Evolutionary conservation across 2,113 vertebrate genomes (phyloP), one percentile per base, ranked within the genome.

Genomic region (Camelus bactrianus): DNA sequence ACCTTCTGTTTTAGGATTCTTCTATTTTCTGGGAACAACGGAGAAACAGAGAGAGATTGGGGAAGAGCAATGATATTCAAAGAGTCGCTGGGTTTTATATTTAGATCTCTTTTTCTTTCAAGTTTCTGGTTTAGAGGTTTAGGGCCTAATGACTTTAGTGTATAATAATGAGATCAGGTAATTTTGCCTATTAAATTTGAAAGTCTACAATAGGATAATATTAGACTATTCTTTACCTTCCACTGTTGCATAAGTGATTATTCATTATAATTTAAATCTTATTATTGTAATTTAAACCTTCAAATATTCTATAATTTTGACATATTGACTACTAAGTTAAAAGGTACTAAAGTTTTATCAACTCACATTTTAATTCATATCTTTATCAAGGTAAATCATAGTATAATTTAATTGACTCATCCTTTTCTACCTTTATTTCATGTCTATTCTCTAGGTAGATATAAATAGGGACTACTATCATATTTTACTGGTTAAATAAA

Each of bases 191-290:
- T 70, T 91, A 35, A 79, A 80, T 91, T 69, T 75, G 75, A 96
- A 96, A 91, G 38, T 38, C 28, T 83, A 12, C 67, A 81, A 79
- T 65, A 93, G 32, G 62, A 65, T 81, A 95, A 75, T 86, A 92
- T 73, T 77, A 93, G 56, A 54, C n/a, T 79, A 5, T 76, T 95
- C 46, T 95, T 81, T 92, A 89, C 67, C 48, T 46, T 95, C 20
- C 17, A 91, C 8, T 54, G 17, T 95, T 96, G 22, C 32, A 54
- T 81, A 95, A 56, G 50, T 58, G 13, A 93, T 81, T 91, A 87
- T 75, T 95, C 82, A 89, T 87, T 87, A 73, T 67, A 82, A 92
- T 60, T 94, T 86, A 65, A 75, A 89, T 86, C 28, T 64, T 92
- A 89, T 73, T 60, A 87, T 79, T 62, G n/a, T 52, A 87, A 90